Base-by-base conservation (phyloP, 2,797 vertebrate genomes). In the Gymnothorax reevesii region DNA sequence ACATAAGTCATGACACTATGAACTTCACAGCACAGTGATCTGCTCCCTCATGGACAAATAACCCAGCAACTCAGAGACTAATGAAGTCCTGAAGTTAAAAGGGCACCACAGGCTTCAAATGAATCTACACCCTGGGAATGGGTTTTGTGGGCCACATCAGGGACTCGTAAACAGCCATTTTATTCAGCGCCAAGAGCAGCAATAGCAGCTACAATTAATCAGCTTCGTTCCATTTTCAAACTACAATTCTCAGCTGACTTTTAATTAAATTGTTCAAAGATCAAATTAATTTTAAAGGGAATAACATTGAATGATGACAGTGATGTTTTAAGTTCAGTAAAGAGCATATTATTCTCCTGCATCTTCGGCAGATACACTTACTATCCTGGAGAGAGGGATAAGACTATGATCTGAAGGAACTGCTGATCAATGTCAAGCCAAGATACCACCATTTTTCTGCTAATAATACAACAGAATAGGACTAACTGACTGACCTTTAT, bases 21-120 rank as follows among this genome's bases (percentile, higher is more conserved):
- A 27, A 33, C 69, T 12, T 33, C 7, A 73, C 69, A 15, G 4
- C 12, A 4, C 25, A 73, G 69, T n/a, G 22, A 66, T 20, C 17
- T 20, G 62, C 62, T 20, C 22, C 62, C 20, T 66, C 17, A 66
- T 20, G n/a, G 17, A 66, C 0, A 6, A n/a, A 6, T 73, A 73
- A 73, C 69, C 13, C 69, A 73, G 69, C 33, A 77, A 52, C 27
- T 49, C 15, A 22, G 17, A 79, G n/a, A 52, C 17, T 2, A 20
- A 79, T 79, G 75, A 79, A 54, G n/a, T 49, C 42, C 75, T 79
- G 15, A 8, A 20, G 71, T 15, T 79, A 22, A 79, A 79, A 79
- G 75, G 33, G 49, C 49, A 54, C 15, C 20, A n/a, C 54, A 49
- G 75, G 75, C 42, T 79, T 4, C 2, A 8, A 17, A 6, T 54